Evolutionary conservation across 2,888 invertebrate genomes (phyloP).

Genomic region (Coecobrya sp.): DNA sequence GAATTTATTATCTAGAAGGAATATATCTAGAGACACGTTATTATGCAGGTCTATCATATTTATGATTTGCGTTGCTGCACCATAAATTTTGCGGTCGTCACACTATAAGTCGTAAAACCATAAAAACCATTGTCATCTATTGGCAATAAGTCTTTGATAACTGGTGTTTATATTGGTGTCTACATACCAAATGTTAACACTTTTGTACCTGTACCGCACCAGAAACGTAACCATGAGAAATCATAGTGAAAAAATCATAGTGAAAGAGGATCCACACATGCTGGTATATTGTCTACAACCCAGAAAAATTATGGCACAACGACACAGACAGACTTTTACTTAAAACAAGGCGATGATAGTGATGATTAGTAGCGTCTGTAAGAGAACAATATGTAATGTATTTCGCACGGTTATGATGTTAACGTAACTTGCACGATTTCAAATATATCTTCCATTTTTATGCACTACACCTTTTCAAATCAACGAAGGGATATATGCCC

Average conservation of each 20-base stretch:
- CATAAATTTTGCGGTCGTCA: constrained; percentile 48
- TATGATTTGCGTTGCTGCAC: not conserved
- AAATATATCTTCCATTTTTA: constrained; percentile 31
- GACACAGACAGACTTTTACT: not conserved
- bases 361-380: not conserved
- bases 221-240: too few species aligned
- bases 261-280: not conserved
- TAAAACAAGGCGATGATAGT: constrained; percentile 27
- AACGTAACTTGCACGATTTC: constrained; percentile 59
- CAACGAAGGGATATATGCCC: not conserved
- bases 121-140: constrained; percentile 52
- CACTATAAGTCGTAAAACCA: constrained; percentile 48
- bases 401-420: constrained; percentile 60
- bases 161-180: not conserved
- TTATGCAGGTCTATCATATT: not conserved
- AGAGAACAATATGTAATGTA: constrained; percentile 53
- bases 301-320: not conserved
- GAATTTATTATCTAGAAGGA: constrained; percentile 20
- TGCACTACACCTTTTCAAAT: constrained; percentile 22
- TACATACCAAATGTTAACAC: too few species aligned
- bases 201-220: not conserved
- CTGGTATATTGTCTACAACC: not conserved
- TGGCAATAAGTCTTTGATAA: constrained; percentile 36
- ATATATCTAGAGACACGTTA: not conserved
- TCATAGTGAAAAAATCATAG: constrained; percentile 13